Percentiles rank a stretch among this genome's conserved stretches.
Conservation (phyloP, 1,140 invertebrate species). For the Zaprionus kolodkinae region DNA sequence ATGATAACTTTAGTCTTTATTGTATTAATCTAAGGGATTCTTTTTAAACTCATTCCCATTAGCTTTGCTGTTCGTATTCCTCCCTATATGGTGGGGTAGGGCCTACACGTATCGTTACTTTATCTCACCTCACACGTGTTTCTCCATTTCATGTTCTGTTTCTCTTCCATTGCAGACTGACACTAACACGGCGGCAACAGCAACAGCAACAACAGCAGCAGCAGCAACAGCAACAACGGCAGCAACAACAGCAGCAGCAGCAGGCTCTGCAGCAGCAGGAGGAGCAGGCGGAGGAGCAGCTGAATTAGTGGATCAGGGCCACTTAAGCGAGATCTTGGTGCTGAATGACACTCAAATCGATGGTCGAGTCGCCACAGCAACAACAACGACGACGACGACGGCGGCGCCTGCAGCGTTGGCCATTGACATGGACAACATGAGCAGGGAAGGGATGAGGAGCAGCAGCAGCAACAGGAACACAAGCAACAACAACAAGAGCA, state of each 20-base stretch:
- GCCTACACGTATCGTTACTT: background rate
- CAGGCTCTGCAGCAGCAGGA: slow-evolving; percentile 11
- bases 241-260: slow-evolving; percentile 20
- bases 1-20: too few relatives aligned
- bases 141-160: slow-evolving; percentile 44
- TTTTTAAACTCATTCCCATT: too few relatives aligned
- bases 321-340: slow-evolving; percentile 79
- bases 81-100: background rate
- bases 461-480: slow-evolving; percentile 39
- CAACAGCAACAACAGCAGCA: slow-evolving; percentile 17
- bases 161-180: slow-evolving; percentile 44
- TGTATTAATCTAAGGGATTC: too few relatives aligned
- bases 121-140: slow-evolving; percentile 68
- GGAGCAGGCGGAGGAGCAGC: slow-evolving; percentile 31
- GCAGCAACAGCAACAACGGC: slow-evolving; percentile 16
- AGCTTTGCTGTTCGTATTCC: too few relatives aligned
- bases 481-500: slow-evolving; percentile 23
- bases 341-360: slow-evolving; percentile 82
- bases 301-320: slow-evolving; percentile 57
- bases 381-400: slow-evolving; percentile 31
- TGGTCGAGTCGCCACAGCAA: slow-evolving; percentile 34
- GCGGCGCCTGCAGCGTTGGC: slow-evolving; percentile 59
- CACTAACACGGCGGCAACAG: slow-evolving; percentile 41
- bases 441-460: slow-evolving; percentile 50
- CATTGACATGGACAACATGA: slow-evolving; percentile 54